Base-by-base conservation (phyloP, 2,888 invertebrate species). In the Incurvaria masculella region DNA sequence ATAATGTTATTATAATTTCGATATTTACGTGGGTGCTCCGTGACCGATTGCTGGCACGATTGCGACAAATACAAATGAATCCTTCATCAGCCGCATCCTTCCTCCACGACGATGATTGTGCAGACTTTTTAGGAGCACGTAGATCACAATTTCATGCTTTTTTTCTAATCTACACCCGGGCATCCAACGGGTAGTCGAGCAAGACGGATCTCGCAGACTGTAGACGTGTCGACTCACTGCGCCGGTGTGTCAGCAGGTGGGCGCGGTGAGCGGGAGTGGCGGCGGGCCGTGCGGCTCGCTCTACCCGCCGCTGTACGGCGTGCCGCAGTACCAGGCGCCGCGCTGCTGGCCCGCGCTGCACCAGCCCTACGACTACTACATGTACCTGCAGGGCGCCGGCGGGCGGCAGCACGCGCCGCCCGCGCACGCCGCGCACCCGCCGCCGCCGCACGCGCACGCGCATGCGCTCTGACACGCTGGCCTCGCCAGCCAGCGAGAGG, bases 151-250 rank as follows among this genome's bases (percentile, higher is more conserved):
- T n/a, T n/a, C n/a, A n/a, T n/a, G n/a, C n/a, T n/a, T n/a, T n/a
- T n/a, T n/a, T n/a, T n/a, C n/a, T n/a, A n/a, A n/a, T n/a, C n/a
- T n/a, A n/a, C n/a, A n/a, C n/a, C n/a, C n/a, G n/a, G n/a, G n/a
- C n/a, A n/a, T n/a, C n/a, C n/a, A n/a, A n/a, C n/a, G n/a, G n/a
- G n/a, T n/a, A n/a, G n/a, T n/a, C n/a, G n/a, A n/a, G n/a, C n/a
- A n/a, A n/a, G n/a, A n/a, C n/a, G n/a, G n/a, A n/a, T n/a, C n/a
- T n/a, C n/a, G n/a, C n/a, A n/a, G n/a, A n/a, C n/a, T n/a, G n/a
- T n/a, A n/a, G n/a, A n/a, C n/a, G n/a, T n/a, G 85, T 92, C 52
- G 89, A 91, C 44, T 78, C 82, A 17, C 61, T 73, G 48, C 63
- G 55, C 52, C 80, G 53, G 69, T 71, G 47, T 81, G 81, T 54